Evolutionary conservation across 64 coral and sea anemone species (phyloP), one percentile per base, ranked within the genome.

Genomic region (Hydrozoanthus tunicans): DNA sequence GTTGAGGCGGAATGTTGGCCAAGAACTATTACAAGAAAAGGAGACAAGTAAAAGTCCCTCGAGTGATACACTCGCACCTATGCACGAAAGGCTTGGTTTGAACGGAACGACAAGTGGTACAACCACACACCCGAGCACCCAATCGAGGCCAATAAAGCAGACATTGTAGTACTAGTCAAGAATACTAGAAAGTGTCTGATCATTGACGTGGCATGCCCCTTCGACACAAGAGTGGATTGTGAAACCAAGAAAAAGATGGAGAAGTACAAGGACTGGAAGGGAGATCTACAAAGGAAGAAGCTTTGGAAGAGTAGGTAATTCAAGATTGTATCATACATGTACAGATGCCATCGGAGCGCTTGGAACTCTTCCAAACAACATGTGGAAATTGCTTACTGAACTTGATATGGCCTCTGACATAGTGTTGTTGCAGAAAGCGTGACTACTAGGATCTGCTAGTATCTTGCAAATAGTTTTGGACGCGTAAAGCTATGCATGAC

Each of bases 91-190:
- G 62, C 62, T 64, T 64, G 62, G 62, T 64, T 64, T 64, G 7
- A 64, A 64, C 9, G 62, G 62, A 64, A 64, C 62, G 62, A 64
- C 62, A 90, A 90, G 57, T 90, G 70, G 86, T 77, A 63, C 25
- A 59, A 90, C 59, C 86, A 63, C 71, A 90, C 32, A 73, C 70
- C 70, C 72, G 15, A 90, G 65, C 65, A 56, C 20, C 32, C 32
- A 85, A 55, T 88, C 51, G 82, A 89, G 52, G 62, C 73, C 9
- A 88, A 93, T 58, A 89, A 52, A 52, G 62, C 91, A 67, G 82
- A 93, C 53, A 88, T 86, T 93, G 91, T 93, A 3, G 74, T 88
- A 5, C 83, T 93, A 14, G 72, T 59, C 20, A 93, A 93, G 62
- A 75, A 26, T 53, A 86, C 59, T 27, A 86, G 91, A 54, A 54